These are phyloP conservation scores for Nasonovia ribisnigri DNA, from an alignment of 2,888 invertebrate genomes.

Conservation along the genomic window DNA sequence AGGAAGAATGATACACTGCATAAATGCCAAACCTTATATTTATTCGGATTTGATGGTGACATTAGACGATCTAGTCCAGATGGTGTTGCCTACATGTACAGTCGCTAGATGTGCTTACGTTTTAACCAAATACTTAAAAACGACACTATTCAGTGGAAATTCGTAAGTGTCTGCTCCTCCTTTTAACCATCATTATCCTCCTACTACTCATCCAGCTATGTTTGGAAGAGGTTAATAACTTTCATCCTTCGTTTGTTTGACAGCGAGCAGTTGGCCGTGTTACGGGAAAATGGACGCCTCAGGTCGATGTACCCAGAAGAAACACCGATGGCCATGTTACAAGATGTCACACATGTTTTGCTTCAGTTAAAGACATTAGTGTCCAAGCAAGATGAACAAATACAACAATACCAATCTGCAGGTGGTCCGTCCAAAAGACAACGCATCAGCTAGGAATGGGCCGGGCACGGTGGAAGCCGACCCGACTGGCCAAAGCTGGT, in stretches of 20 bases:
- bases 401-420: neutral
- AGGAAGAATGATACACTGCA: slow-evolving; percentile 85
- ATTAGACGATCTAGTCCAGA: slow-evolving; percentile 82
- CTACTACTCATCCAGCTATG: neutral
- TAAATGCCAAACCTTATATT: slow-evolving; percentile 87
- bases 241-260: neutral
- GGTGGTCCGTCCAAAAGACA: slow-evolving; percentile 72
- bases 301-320: slow-evolving; percentile 74
- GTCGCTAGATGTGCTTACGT: slow-evolving; percentile 83
- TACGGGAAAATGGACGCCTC: slow-evolving; percentile 83
- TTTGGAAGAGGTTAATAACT: neutral
- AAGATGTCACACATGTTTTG: slow-evolving; percentile 66
- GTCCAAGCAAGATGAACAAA: slow-evolving; percentile 67
- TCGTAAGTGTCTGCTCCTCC: slow-evolving; percentile 76
- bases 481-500: slow-evolving; percentile 66
- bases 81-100: slow-evolving; percentile 84
- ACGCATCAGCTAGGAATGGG: slow-evolving; percentile 77
- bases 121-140: slow-evolving; percentile 81
- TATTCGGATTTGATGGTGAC: slow-evolving; percentile 87
- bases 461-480: slow-evolving; percentile 67
- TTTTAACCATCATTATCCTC: neutral
- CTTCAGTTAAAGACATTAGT: neutral
- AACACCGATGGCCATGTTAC: slow-evolving; percentile 70
- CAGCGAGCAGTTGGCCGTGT: slow-evolving; percentile 78
- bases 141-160: slow-evolving; percentile 86